A percentile compares a stretch with the other conserved stretches of the same genome.
Conservation (phyloP, 1,140 invertebrate genomes). For the Aphelenchoides besseyi region DNA sequence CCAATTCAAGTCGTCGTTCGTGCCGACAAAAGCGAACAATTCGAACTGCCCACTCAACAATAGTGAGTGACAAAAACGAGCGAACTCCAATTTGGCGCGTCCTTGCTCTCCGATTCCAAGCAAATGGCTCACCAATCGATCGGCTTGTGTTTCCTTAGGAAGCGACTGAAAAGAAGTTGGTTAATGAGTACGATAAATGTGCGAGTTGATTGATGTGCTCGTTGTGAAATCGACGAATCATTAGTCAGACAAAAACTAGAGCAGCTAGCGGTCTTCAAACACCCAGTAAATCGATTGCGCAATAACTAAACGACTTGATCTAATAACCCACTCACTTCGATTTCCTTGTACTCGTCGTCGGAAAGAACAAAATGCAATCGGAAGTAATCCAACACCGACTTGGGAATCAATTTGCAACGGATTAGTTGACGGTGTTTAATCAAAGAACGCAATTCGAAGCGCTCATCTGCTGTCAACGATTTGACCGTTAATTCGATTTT, state of each 20-base stretch:
- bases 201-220: background rate
- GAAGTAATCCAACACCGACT: background rate
- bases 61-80: constrained; percentile 4
- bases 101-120: background rate
- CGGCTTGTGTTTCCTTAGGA: background rate
- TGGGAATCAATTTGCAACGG: background rate
- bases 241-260: background rate
- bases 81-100: background rate
- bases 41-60: constrained; percentile 11
- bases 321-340: background rate
- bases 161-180: no score
- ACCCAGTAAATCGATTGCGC: background rate
- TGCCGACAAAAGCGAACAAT: constrained; percentile 10
- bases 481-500: background rate
- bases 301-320: background rate
- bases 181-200: no score
- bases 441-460: constrained; percentile 39
- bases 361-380: background rate
- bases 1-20: background rate
- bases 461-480: constrained; percentile 23
- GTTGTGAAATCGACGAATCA: no score
- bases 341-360: background rate
- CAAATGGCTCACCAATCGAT: background rate
- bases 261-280: background rate
- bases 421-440: constrained; percentile 6